Base-by-base conservation (phyloP, 2,113 vertebrate genomes). In the Geococcyx californianus region DNA sequence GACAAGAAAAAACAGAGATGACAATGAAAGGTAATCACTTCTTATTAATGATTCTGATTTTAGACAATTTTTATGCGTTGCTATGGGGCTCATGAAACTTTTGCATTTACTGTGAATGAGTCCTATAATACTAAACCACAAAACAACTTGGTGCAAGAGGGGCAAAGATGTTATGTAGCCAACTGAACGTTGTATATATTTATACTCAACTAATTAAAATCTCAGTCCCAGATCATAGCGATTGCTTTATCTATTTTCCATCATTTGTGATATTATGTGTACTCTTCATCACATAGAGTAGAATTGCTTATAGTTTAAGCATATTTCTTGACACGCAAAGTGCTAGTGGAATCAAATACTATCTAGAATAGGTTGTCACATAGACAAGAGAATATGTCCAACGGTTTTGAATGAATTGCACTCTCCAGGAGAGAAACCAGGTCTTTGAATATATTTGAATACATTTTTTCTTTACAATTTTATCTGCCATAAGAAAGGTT, bases 381-480 rank as follows among this genome's bases (percentile, higher is more conserved):
- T 34, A 29, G 15, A n/a, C 10, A 60, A 19, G 14, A 70, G 25
- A 36, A 11, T 31, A 38, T 16, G 38, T 38, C 38, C 16, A 26
- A 40, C 47, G 67, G 60, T 68, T 82, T 79, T 55, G 33, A 83
- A 84, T 36, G 23, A 62, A 38, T 78, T 87, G 58, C 15, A n/a
- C 16, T 87, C 34, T 8, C 2, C n/a, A 47, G 9, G 23, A 76
- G 28, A 86, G 6, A 84, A n/a, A 87, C 21, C 26, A 44, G 25
- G 7, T 36, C 11, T 82, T 51, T 16, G 13, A 73, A 76, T 69
- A 42, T 1, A 58, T 73, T 84, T 70, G 4, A 58, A 62, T 24
- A 14, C 7, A 29, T 76, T 75, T 70, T n/a, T 93, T 77, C 4
- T 75, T 80, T 92, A 64, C 59, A 25, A 38, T 97, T 96, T 97